phyloP scores from a whole-genome alignment of 2,113 vertebrate species.

The Leptocoma aspasia region DNA sequence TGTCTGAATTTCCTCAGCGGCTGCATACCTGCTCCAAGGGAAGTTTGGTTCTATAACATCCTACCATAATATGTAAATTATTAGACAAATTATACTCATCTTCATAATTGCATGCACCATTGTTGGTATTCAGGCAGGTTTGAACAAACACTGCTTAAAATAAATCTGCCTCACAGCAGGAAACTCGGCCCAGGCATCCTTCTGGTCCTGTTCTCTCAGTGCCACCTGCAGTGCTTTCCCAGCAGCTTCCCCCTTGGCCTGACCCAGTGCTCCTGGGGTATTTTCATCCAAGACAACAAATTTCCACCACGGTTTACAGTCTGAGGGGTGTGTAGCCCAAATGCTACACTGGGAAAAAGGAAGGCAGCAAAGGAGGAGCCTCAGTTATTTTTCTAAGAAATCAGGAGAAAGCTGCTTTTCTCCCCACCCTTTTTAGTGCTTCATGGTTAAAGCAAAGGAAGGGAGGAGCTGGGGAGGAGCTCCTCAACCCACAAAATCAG shows the following conservation, averaged over 20 bases:
- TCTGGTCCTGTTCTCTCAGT: background rate
- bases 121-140: background rate
- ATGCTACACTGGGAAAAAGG: background rate
- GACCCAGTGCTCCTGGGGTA: background rate
- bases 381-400: background rate
- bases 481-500: background rate
- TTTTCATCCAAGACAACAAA: background rate
- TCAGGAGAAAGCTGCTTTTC: background rate
- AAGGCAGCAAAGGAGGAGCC: background rate
- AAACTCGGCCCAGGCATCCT: rapidly evolving
- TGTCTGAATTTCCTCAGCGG: background rate
- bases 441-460: background rate
- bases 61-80: background rate
- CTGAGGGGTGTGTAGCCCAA: background rate
- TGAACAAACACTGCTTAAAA: background rate
- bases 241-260: background rate
- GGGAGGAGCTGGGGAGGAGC: background rate
- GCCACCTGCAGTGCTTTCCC: background rate
- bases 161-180: background rate
- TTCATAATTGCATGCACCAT: background rate
- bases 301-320: background rate
- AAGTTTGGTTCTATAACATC: background rate
- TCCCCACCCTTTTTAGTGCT: background rate
- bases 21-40: background rate
- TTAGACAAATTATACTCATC: background rate